These are phyloP conservation scores for Cordylochernes scorpioides DNA, from an alignment of 2,888 invertebrate genomes.

Conservation along the genomic window DNA sequence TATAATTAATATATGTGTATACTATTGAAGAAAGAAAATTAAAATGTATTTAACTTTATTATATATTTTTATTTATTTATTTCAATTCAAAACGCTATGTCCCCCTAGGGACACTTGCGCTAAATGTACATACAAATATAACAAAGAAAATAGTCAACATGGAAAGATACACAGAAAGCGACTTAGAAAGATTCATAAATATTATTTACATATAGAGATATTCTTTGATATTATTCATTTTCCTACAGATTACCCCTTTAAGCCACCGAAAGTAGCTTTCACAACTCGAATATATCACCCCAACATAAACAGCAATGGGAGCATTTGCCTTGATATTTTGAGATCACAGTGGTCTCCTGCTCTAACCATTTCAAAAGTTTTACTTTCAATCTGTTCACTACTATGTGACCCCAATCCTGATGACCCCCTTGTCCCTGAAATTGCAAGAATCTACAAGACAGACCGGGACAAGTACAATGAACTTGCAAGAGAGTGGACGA, in stretches of 20 bases:
- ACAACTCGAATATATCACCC: conserved; percentile 99
- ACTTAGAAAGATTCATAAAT: no score
- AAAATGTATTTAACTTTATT: no score
- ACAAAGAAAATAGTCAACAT: no score
- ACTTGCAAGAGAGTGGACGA: conserved; percentile 98
- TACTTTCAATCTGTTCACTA: conserved; percentile 99
- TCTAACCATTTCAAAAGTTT: conserved; percentile 95
- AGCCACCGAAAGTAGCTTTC: conserved; percentile 96
- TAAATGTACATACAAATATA: no score
- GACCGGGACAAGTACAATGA: conserved; percentile 99
- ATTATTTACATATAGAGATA: no score
- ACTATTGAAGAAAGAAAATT: no score
- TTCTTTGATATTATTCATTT: conserved; percentile 99
- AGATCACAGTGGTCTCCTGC: conserved; percentile 99
- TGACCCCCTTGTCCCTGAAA: conserved; percentile 98
- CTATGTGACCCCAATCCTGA: conserved; percentile 99
- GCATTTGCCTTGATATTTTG: conserved; percentile 99
- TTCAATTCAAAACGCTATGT: no score
- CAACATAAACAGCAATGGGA: conserved; percentile 99
- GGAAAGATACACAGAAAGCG: no score
- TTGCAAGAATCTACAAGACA: conserved; percentile 99
- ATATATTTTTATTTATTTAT: no score
- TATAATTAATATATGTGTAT: no score
- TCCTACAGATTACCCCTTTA: conserved; percentile 99
- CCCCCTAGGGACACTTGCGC: no score